A percentile compares a stretch with the other conserved stretches of the same genome.
Evolutionary conservation across 2,113 vertebrate genomes (phyloP).

Genomic region (human): GRCh38 chr15:57552001-57552500

Average conservation of each 20-base stretch:
- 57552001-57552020: constrained; percentile 5
- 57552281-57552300: fast-evolving
- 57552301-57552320: neutral
- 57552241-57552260: neutral
- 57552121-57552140: neutral
- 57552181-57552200: neutral
- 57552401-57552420: neutral
- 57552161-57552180: neutral
- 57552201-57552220: neutral
- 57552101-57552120: neutral
- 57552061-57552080: neutral
- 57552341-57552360: neutral
- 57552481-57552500: neutral
- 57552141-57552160: fast-evolving
- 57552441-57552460: neutral
- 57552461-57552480: neutral
- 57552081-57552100: neutral
- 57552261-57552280: neutral
- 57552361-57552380: neutral
- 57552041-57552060: neutral
- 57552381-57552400: neutral
- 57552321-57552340: neutral
- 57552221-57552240: neutral
- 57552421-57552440: neutral
- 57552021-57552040: neutral